Evolutionary conservation across 2,113 vertebrate genomes (phyloP).

Genomic region (Strix aluco): DNA sequence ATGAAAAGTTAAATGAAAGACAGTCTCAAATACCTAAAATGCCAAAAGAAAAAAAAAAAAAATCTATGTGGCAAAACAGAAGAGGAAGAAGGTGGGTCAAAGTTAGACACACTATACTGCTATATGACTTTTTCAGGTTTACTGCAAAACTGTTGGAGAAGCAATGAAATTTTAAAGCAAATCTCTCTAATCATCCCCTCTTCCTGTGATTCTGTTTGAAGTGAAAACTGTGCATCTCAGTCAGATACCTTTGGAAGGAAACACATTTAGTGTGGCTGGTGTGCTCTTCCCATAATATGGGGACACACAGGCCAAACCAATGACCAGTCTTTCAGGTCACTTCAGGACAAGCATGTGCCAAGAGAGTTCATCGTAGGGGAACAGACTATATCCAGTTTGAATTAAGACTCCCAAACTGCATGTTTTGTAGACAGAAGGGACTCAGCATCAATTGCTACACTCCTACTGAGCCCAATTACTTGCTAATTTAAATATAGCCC

Average conservation of each 20-base stretch:
- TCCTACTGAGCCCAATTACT: slow-evolving; percentile 46
- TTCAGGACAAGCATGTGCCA: not conserved
- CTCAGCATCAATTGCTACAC: slow-evolving; percentile 9
- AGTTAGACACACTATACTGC: not conserved
- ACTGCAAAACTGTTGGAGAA: not conserved
- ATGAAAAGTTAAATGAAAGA: not conserved
- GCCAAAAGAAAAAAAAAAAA: not conserved
- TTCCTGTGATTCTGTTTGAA: not conserved
- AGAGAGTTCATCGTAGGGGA: not conserved
- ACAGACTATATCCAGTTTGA: not conserved
- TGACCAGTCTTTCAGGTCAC: not conserved
- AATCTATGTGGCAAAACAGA: not conserved
- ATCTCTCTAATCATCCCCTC: not conserved
- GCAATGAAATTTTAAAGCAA: not conserved
- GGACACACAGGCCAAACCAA: not conserved
- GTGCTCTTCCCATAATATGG: not conserved
- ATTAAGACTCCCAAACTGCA: not conserved
- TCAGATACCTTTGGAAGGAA: not conserved
- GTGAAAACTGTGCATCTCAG: not conserved
- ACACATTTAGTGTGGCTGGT: too few relatives aligned
- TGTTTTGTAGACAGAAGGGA: slow-evolving; percentile 35
- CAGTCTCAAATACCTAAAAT: not conserved
- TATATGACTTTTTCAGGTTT: not conserved
- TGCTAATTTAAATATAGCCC: slow-evolving; percentile 31
- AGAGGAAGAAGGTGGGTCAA: not conserved